Evolutionary conservation across 2,888 invertebrate genomes (phyloP), one percentile per base, ranked within the genome.

Genomic region (Eucera pruinosa): DNA sequence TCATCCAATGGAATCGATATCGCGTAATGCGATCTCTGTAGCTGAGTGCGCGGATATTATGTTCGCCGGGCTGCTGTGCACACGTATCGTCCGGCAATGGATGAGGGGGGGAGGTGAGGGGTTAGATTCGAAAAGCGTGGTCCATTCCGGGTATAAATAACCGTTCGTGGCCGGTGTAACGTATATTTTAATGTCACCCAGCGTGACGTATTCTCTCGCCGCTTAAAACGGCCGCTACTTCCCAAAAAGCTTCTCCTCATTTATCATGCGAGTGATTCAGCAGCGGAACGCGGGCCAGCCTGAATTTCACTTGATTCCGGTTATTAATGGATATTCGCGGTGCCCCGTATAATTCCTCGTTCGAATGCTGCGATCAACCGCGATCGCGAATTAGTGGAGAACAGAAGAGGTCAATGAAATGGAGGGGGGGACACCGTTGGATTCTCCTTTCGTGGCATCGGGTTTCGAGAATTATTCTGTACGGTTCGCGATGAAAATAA

Each of bases 1-100:
- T 67, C 48, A 62, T 57, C 67, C 64, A 50, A 61, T 73, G 79
- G 66, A 86, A 87, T 88, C 89, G 85, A 89, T 89, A 89, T 89
- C 88, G 39, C 57, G 82, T 85, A 82, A 80, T 81, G 82, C 83
- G 84, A 89, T 89, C 86, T 87, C 80, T 75, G 78, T 77, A 64
- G 58, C 65, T 47, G 65, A 76, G 73, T 66, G 65, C 71, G 72
- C 68, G 52, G 73, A 72, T 77, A 78, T 83, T 83, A 83, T 78
- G 60, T 81, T 83, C 68, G 55, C 36, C 45, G 55, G 36, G 36
- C 57, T 13, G n/a, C n/a, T n/a, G n/a, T n/a, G 48, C 23, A 15
- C 27, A 43, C 45, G 33, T 23, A 52, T 25, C 43, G 66, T 52
- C 27, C 20, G 4, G 33, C 23, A 18, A 15, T 55, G 55, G 41